Evolutionary conservation across 2,113 vertebrate species (phyloP), one percentile per base, ranked within the genome.

Genomic region (Lasiurus cinereus): DNA sequence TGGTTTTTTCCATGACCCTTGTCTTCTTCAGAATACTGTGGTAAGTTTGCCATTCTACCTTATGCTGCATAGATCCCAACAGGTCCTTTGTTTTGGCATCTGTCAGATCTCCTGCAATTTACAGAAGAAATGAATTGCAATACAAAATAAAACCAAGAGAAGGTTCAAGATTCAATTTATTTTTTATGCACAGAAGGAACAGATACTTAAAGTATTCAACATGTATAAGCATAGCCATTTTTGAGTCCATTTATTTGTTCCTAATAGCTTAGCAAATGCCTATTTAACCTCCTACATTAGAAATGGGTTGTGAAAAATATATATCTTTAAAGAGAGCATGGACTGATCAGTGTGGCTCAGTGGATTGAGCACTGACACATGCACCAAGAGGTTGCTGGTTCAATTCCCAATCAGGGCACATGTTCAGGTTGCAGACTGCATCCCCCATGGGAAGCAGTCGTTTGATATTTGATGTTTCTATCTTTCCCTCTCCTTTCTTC

Each of bases 11-110:
- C 98, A 99, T 98, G 95, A 99, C 99, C 4, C 97, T 98, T 2
- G 99, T 99, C 97, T 98, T 98, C 98, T 99, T 99, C 94, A 99
- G 97, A 96, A 99, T 96, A 96, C 98, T 98, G 87, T 99, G 98
- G 94, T 99, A 99, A 94, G 98, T 99, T 97, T 99, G 99, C 99
- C 99, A 99, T 96, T 99, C 99, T 91, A 98, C 98, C 94, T 99
- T 99, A 13, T 99, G 94, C 95, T 99, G 99, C 83, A 98, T 98
- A 89, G 99, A 99, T 54, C 99, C 99, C 96, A 99, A 94, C 95
- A 98, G 99, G 96, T 98, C 99, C 97, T 99, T 98, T 6, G 99
- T 99, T 98, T 99, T 99, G 6, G 98, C 99, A 96, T 99, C 99
- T 36, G 99, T 99, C 94, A 99, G 98, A 94, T 99, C 99, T 90